Evolutionary conservation across 64 coral and sea anemone genomes (phyloP).

Genomic region (Astreopora myriophthalma): DNA sequence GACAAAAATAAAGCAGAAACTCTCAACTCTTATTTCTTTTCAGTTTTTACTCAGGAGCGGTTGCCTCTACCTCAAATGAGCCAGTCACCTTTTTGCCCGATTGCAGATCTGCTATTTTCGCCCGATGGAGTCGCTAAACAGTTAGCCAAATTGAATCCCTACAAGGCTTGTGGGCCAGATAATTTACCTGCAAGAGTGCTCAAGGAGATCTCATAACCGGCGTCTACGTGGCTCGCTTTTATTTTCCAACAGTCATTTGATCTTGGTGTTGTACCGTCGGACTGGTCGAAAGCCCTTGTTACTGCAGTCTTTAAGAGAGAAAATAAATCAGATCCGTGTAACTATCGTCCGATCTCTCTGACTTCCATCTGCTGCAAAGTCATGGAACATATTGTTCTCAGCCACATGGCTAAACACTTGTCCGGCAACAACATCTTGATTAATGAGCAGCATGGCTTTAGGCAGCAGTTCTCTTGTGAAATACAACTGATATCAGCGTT

Average conservation of each 20-base stretch:
- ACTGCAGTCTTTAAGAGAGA: slow-evolving; percentile 31
- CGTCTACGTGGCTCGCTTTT: neutral
- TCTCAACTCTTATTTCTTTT: slow-evolving; percentile 20
- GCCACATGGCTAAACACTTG: slow-evolving; percentile 17
- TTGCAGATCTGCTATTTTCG: neutral
- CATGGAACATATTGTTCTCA: slow-evolving; percentile 7
- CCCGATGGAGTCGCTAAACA: slow-evolving; percentile 3
- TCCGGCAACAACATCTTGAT: neutral
- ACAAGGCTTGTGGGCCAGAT: slow-evolving; percentile 29
- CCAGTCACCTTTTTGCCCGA: neutral
- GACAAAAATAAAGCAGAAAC: neutral
- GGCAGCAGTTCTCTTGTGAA: neutral
- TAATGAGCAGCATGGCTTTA: slow-evolving; percentile 29
- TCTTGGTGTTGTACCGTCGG: neutral
- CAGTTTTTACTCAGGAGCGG: slow-evolving; percentile 21
- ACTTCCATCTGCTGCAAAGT: neutral
- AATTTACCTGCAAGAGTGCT: slow-evolving; percentile 3
- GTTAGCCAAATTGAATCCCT: neutral
- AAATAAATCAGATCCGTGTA: neutral
- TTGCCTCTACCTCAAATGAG: neutral
- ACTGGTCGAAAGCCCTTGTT: slow-evolving; percentile 19
- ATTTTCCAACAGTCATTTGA: slow-evolving; percentile 43
- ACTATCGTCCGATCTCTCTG: slow-evolving; percentile 36
- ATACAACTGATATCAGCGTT: neutral
- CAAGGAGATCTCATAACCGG: neutral